Base-by-base conservation (phyloP, 2,888 invertebrate genomes). In the Colostygia pectinataria region DNA sequence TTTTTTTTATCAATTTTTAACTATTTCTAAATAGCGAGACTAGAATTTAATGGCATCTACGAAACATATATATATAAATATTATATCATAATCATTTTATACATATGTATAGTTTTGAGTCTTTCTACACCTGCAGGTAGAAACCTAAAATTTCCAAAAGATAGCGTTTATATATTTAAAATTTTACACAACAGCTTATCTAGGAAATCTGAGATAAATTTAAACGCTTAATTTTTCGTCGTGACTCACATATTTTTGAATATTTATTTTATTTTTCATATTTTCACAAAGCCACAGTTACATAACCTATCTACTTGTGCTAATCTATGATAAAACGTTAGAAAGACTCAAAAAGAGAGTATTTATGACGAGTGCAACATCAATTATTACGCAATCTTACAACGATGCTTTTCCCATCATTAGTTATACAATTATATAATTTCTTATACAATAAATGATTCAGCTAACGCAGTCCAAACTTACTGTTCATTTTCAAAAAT, bases 21-120 rank as follows among this genome's bases (percentile, higher is more conserved):
- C 73, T 78, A 77, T 68, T 66, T 71, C 82, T 85, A 85, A 77
- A 77, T 79, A 77, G 84, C 80, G 57, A 76, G 88, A 87, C 88
- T 88, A 88, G 87, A 88, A 71, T 81, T 72, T 74, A 73, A 86
- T 84, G 85, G 85, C 85, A 75, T 77, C 84, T 83, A 84, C 74
- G 66, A 74, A 77, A 75, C 68, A 58, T 76, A 65, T 71, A 68
- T 71, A 77, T 74, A 65, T 33, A 73, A 69, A 76, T 74, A 64
- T 34, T n/a, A n/a, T n/a, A n/a, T n/a, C n/a, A 57, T 65, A 65
- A 63, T 34, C 51, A 61, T 63, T 63, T 58, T 64, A 59, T 58
- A 53, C 56, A 56, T 47, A 44, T 55, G 41, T 55, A 47, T 52
- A 53, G 20, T 40, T 59, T 55, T 50, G 48, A 52, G 52, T 56